Percentiles rank a stretch among this genome's conserved stretches.
These are phyloP conservation scores for Liopterus haemorrhoidalis DNA, from an alignment of 2,888 invertebrate genomes.

Conservation along the genomic window DNA sequence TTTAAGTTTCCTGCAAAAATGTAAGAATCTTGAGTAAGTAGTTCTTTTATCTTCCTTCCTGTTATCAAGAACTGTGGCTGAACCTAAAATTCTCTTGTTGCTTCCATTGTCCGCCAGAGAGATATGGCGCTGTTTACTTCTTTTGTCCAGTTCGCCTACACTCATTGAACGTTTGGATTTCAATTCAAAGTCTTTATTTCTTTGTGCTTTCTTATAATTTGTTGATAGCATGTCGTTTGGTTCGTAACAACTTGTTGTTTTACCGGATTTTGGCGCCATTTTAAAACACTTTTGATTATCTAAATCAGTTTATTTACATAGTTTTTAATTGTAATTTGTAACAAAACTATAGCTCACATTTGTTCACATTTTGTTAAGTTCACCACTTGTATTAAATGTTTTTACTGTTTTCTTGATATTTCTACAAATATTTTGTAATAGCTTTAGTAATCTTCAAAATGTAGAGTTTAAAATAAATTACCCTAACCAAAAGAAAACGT, in stretches of 20 bases:
- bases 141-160: slow-evolving; percentile 34
- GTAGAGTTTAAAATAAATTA: too few relatives aligned
- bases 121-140: slow-evolving; percentile 14
- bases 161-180: slow-evolving; percentile 38
- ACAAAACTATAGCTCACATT: too few relatives aligned
- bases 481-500: too few relatives aligned
- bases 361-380: too few relatives aligned
- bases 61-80: slow-evolving; percentile 21
- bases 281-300: too few relatives aligned
- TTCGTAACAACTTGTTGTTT: slow-evolving; percentile 17
- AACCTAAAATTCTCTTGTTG: slow-evolving; percentile 21
- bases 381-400: too few relatives aligned
- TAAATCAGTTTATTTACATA: too few relatives aligned
- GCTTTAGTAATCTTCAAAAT: too few relatives aligned
- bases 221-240: neutral
- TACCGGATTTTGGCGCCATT: slow-evolving; percentile 27
- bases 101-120: slow-evolving; percentile 10
- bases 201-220: slow-evolving; percentile 13
- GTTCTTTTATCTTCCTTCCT: slow-evolving; percentile 23
- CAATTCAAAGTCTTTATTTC: slow-evolving; percentile 25
- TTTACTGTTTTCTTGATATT: too few relatives aligned
- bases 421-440: too few relatives aligned
- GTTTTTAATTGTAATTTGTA: too few relatives aligned
- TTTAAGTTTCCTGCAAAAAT: slow-evolving; percentile 39
- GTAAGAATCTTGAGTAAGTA: slow-evolving; percentile 34